phyloP scores from a whole-genome alignment of 2,113 vertebrate genomes.

The Mastomys natalensis region DNA sequence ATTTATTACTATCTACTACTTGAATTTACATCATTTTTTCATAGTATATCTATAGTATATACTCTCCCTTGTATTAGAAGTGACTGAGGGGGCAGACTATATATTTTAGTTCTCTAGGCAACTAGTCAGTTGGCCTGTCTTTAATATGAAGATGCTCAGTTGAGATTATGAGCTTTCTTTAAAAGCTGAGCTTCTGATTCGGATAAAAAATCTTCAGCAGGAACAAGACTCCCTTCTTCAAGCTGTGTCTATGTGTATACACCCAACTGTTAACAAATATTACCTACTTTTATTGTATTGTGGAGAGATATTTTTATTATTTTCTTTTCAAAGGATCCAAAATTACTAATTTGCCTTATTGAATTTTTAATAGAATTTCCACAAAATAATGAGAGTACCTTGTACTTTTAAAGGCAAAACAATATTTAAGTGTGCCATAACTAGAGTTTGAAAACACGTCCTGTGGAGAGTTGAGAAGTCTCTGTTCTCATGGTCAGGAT shows the following conservation, averaged over 20 bases:
- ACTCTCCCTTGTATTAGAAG: background rate
- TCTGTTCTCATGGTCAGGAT: background rate
- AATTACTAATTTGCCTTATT: constrained; percentile 1
- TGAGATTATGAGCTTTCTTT: background rate
- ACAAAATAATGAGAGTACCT: background rate
- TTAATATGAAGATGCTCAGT: background rate
- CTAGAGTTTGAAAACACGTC: background rate
- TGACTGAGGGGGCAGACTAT: background rate
- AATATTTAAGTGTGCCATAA: background rate
- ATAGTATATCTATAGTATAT: background rate
- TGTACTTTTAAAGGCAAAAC: background rate
- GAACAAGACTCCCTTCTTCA: background rate
- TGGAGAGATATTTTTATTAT: background rate
- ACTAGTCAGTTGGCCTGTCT: background rate
- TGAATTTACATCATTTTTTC: background rate
- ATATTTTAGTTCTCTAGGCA: constrained; percentile 30
- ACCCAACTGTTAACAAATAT: background rate
- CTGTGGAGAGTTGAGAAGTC: background rate
- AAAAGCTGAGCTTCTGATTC: background rate
- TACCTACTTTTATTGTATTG: background rate
- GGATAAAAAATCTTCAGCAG: constrained; percentile 20
- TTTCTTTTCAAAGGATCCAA: background rate
- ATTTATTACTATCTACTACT: background rate
- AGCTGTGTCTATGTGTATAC: background rate
- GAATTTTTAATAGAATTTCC: constrained; percentile 1